Evolutionary conservation across 2,113 vertebrate species (phyloP).

Genomic region (Corvus moneduloides): DNA sequence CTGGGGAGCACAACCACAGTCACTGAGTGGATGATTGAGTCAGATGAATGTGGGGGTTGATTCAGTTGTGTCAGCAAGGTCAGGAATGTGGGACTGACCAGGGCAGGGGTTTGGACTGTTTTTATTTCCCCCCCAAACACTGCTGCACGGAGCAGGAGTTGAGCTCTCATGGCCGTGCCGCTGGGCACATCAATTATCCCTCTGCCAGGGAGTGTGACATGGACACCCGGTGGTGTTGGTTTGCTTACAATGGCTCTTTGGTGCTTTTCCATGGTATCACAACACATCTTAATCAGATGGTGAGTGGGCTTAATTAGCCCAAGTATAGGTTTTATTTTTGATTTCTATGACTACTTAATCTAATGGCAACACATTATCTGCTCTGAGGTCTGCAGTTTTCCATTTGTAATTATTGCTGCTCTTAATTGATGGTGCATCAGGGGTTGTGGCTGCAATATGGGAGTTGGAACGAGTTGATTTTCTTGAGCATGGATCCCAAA

Average conservation of each 20-base stretch:
- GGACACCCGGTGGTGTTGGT: constrained; percentile 60
- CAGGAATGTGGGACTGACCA: fast-evolving
- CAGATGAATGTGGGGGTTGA: fast-evolving
- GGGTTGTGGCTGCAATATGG: constrained; percentile 69
- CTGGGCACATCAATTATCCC: constrained; percentile 42
- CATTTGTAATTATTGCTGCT: constrained; percentile 75
- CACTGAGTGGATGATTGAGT: fast-evolving
- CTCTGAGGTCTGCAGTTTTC: constrained; percentile 70
- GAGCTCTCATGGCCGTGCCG: neutral
- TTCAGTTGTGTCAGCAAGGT: fast-evolving
- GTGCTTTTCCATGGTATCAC: constrained; percentile 66
- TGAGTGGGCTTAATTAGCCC: constrained; percentile 79
- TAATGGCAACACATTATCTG: constrained; percentile 78
- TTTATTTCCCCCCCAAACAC: fast-evolving
- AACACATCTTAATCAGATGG: constrained; percentile 78
- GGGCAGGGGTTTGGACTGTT: fast-evolving
- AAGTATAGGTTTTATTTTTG: constrained; percentile 77
- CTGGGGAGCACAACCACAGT: fast-evolving
- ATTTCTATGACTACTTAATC: constrained; percentile 78
- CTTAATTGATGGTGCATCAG: constrained; percentile 75
- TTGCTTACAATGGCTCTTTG: constrained; percentile 68
- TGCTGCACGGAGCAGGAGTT: neutral
- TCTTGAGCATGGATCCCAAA: neutral
- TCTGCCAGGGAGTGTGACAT: constrained; percentile 32
- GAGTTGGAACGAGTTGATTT: constrained; percentile 41